phyloP scores from a whole-genome alignment of 2,113 vertebrate genomes.

The Crotalus helleri region DNA sequence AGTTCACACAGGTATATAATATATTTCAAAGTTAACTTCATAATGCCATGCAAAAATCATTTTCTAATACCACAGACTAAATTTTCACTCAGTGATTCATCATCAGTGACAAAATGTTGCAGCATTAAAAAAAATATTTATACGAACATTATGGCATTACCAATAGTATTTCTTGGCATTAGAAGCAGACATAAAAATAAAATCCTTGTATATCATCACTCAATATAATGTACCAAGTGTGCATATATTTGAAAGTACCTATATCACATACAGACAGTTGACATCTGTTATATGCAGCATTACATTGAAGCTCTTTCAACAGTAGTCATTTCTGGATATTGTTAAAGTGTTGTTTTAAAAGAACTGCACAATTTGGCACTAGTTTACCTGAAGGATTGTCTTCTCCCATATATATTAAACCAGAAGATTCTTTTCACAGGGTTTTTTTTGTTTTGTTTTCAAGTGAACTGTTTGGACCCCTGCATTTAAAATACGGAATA shows the following conservation, averaged over 20 bases:
- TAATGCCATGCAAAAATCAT: conserved; percentile 26
- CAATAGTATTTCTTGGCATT: not conserved
- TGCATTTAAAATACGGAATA: not conserved
- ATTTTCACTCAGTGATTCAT: not conserved
- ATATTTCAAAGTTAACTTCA: conserved; percentile 28
- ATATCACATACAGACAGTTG: not conserved
- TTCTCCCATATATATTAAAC: not conserved
- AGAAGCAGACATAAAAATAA: not conserved
- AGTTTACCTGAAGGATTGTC: not conserved
- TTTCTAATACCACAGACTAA: conserved; percentile 24
- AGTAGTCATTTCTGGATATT: not conserved
- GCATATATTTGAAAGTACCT: not conserved
- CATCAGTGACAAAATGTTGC: not conserved
- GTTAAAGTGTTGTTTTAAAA: not conserved
- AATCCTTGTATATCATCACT: not conserved
- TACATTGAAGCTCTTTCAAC: not conserved
- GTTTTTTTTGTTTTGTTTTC: not conserved
- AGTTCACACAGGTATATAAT: conserved; percentile 36
- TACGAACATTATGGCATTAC: not conserved
- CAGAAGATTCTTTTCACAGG: not conserved
- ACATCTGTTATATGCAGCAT: not conserved
- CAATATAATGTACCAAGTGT: not conserved
- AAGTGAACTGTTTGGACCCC: not conserved
- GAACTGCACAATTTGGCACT: not conserved
- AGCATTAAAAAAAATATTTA: not conserved